These are phyloP conservation scores for Poecile atricapillus DNA, from an alignment of 2,113 vertebrate genomes.

Conservation along the genomic window DNA sequence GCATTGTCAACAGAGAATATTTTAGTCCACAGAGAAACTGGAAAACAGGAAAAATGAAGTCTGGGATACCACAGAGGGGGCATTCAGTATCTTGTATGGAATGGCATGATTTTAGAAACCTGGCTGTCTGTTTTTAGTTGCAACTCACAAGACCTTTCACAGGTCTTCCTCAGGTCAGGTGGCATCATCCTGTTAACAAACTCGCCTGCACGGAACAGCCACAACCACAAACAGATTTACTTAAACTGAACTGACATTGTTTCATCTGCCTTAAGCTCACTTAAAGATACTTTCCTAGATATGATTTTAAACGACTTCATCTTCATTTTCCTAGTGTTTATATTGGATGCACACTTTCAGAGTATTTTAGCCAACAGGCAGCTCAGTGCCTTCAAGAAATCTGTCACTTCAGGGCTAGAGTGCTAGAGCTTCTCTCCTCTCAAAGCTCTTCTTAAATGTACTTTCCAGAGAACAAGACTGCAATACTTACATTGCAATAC, in stretches of 20 bases:
- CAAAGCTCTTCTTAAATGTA: background rate
- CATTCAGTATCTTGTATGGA: background rate
- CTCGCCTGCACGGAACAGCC: background rate
- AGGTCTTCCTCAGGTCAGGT: background rate
- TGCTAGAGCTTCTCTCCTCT: background rate
- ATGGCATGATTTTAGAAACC: background rate
- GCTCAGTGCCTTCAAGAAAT: background rate
- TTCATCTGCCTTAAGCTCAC: background rate
- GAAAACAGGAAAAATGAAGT: conserved; percentile 20
- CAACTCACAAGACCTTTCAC: background rate
- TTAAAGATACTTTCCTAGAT: background rate
- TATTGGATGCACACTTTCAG: background rate
- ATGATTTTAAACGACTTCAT: background rate
- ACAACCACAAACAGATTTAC: background rate
- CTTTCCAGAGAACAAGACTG: background rate
- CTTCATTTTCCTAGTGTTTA: background rate
- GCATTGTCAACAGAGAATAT: background rate
- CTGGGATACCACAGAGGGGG: background rate
- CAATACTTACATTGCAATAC: background rate
- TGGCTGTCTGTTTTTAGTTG: background rate
- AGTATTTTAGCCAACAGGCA: background rate
- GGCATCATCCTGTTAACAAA: background rate
- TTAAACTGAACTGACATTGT: background rate
- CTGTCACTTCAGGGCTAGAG: background rate
- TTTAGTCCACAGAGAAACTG: background rate